Evolutionary conservation across 2,888 invertebrate species (phyloP), one percentile per base, ranked within the genome.

Genomic region (Rhagophthalmus giganteus): DNA sequence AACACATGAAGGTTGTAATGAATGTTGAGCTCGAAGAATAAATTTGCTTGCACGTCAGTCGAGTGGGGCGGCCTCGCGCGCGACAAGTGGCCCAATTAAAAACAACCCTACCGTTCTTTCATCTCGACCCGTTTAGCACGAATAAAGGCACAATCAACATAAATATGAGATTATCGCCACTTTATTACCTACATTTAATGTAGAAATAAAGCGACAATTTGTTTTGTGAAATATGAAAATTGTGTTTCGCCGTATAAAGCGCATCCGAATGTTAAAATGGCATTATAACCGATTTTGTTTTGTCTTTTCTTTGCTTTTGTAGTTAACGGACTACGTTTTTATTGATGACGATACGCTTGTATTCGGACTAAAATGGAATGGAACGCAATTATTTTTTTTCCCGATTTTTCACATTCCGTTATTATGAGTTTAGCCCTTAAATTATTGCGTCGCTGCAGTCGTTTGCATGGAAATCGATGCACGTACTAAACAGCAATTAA

Each of bases 61-160:
- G 33, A 20, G 31, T 35, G 45, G 33, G 33, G 41, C 14, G 24
- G 26, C 35, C 32, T 40, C 39, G 44, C 34, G 32, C 32, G 54
- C 56, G 57, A 59, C 56, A 59, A 59, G 57, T 55, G 55, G 49
- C 35, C 54, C 59, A 62, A 62, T 62, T 62, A 60, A 58, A 52
- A 49, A 54, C 60, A 54, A 32, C 28, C 54, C 39, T 32, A 49
- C 47, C 57, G 46, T 58, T 50, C 58, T 59, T 54, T 59, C 60
- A 60, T 62, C 54, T 57, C 61, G 39, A 61, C 62, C 53, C 59
- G 57, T 60, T 61, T 56, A 59, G 50, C 58, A 42, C 49, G 57
- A 59, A 62, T 61, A 62, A 63, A 63, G 57, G 60, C 61, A 52
- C 60, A 63, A 62, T 64, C 64, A 63, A 62, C 64, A 62, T 62